Conservation (phyloP, 2,113 vertebrate genomes). For the Arizona elegans region DNA sequence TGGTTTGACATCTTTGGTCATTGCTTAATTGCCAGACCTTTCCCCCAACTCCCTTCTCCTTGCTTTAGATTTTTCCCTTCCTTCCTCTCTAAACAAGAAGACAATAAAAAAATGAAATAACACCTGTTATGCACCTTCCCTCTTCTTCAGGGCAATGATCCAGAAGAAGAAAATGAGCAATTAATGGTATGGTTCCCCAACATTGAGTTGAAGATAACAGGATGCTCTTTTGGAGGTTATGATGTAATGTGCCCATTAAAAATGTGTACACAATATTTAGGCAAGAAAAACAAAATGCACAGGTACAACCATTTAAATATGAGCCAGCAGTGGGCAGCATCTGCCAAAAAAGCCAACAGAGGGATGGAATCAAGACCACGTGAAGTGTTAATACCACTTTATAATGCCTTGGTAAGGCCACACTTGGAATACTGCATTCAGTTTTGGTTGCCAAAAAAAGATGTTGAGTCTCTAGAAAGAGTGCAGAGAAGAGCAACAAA, state of each 20-base stretch:
- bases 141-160: neutral
- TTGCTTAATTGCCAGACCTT: neutral
- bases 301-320: too few species aligned
- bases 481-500: too few species aligned
- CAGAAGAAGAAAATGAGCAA: neutral
- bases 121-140: neutral
- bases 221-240: neutral
- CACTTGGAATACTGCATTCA: too few species aligned
- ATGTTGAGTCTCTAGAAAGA: too few species aligned
- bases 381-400: too few species aligned
- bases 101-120: neutral
- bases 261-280: neutral
- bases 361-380: too few species aligned
- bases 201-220: neutral
- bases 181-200: neutral
- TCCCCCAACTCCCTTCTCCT: too few species aligned
- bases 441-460: too few species aligned
- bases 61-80: neutral
- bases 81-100: neutral
- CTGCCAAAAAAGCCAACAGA: too few species aligned
- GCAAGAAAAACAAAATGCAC: too few species aligned
- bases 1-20: neutral
- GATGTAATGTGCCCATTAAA: neutral
- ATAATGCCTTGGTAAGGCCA: too few species aligned
- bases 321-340: too few species aligned